A percentile compares a stretch with the other conserved stretches of the same genome.
Evolutionary conservation across 2,888 invertebrate genomes (phyloP).

Genomic region (Abrostola tripartita): DNA sequence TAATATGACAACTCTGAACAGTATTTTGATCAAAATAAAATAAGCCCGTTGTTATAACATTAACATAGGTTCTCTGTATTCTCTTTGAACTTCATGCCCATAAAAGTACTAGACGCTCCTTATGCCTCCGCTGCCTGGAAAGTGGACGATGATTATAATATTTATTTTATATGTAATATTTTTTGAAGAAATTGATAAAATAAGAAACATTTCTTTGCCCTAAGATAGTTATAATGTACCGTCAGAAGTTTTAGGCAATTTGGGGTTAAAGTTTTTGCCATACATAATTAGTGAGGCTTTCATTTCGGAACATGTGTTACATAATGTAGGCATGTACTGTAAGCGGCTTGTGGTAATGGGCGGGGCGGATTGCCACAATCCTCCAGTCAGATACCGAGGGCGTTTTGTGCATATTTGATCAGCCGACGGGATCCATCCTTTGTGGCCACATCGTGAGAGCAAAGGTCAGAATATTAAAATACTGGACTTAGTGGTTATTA

Average conservation of each 20-base stretch:
- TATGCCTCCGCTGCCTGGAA: neutral
- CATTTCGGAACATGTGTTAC: conserved; percentile 48
- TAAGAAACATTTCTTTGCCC: neutral
- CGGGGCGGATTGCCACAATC: conserved; percentile 74
- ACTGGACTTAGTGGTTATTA: neutral
- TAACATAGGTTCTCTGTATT: neutral
- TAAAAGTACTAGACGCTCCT: neutral
- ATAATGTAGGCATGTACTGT: conserved; percentile 58
- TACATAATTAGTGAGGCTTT: conserved; percentile 46
- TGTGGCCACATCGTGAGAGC: conserved; percentile 54
- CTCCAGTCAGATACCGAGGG: conserved; percentile 81
- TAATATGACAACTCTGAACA: too few species aligned
- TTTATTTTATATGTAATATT: too few species aligned
- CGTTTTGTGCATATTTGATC: conserved; percentile 83
- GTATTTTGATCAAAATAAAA: too few species aligned
- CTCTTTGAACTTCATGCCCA: neutral
- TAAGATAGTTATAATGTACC: neutral
- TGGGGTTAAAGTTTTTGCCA: conserved; percentile 9
- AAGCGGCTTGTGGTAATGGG: conserved; percentile 79
- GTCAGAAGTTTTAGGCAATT: neutral
- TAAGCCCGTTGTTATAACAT: neutral
- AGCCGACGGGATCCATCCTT: conserved; percentile 64
- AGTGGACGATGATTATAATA: neutral
- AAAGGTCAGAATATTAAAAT: conserved; percentile 42
- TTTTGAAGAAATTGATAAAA: neutral